phyloP scores from a whole-genome alignment of 1,140 invertebrate genomes.

The Hyles euphorbiae region DNA sequence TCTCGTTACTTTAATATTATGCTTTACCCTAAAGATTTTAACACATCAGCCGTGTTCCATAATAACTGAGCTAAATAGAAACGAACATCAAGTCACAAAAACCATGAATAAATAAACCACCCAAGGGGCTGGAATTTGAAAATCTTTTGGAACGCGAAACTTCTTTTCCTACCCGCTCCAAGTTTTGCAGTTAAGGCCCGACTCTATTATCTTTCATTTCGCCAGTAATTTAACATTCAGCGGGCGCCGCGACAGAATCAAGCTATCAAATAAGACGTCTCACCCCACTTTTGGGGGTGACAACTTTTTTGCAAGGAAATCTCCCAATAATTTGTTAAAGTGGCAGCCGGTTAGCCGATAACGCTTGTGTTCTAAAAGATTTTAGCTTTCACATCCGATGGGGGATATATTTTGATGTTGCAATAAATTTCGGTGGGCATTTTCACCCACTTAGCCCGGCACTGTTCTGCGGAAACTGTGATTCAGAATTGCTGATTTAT shows the following conservation, averaged over 20 bases:
- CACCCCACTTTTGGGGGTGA: slow-evolving; percentile 56
- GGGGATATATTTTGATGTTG: slow-evolving; percentile 33
- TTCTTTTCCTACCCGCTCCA: slow-evolving; percentile 44
- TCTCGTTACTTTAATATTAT: background rate
- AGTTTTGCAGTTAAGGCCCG: slow-evolving; percentile 49
- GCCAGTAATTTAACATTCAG: slow-evolving; percentile 70
- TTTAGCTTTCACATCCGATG: slow-evolving; percentile 39
- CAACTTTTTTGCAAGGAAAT: slow-evolving; percentile 65
- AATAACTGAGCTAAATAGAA: slow-evolving; percentile 28
- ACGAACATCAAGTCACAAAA: slow-evolving; percentile 24
- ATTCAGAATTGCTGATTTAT: no score
- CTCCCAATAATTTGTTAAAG: slow-evolving; percentile 72
- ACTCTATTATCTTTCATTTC: slow-evolving; percentile 73
- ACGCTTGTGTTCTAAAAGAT: slow-evolving; percentile 64
- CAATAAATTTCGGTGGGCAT: slow-evolving; percentile 2
- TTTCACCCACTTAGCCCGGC: background rate
- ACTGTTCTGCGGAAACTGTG: no score
- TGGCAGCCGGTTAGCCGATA: slow-evolving; percentile 65
- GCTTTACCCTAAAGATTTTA: slow-evolving; percentile 5
- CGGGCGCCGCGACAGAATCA: slow-evolving; percentile 60
- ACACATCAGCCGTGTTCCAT: background rate
- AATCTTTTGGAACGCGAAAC: slow-evolving; percentile 63
- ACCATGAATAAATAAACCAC: slow-evolving; percentile 67
- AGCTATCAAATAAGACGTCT: slow-evolving; percentile 63
- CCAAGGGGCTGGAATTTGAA: slow-evolving; percentile 47